Conservation (phyloP, 2,113 vertebrate species). For the Neolamprologus kungweensis region DNA sequence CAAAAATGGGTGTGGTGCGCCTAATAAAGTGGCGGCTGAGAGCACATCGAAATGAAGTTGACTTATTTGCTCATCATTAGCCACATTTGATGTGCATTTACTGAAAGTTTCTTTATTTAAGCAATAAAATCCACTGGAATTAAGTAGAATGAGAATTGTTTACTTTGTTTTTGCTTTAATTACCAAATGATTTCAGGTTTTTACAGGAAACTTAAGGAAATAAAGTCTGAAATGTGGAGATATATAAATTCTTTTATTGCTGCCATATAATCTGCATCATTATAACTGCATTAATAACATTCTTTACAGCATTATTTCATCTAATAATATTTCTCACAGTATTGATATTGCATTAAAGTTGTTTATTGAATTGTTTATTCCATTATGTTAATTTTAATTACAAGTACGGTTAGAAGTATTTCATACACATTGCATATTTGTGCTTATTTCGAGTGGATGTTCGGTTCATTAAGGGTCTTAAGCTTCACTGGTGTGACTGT, state of each 20-base stretch:
- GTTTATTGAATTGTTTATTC: too few relatives aligned
- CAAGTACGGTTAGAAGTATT: rapidly evolving
- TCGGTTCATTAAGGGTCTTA: too few relatives aligned
- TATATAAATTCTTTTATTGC: too few relatives aligned
- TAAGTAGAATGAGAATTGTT: background rate
- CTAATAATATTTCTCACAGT: too few relatives aligned
- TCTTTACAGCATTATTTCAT: too few relatives aligned
- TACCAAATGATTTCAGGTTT: background rate
- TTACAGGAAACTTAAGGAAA: background rate
- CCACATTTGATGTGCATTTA: background rate
- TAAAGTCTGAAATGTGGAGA: background rate
- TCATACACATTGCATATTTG: too few relatives aligned
- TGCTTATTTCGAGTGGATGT: too few relatives aligned
- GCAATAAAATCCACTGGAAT: background rate
- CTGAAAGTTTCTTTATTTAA: background rate
- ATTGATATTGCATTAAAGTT: too few relatives aligned
- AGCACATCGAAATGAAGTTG: background rate
- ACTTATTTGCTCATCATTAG: background rate
- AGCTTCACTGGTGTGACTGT: too few relatives aligned
- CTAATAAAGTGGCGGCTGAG: background rate
- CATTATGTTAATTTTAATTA: too few relatives aligned
- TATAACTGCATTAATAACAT: too few relatives aligned
- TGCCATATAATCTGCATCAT: too few relatives aligned
- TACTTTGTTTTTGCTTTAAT: background rate
- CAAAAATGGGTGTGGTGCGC: background rate